Evolutionary conservation across 2,113 vertebrate species (phyloP).

Genomic region (Salvelinus sp.): DNA sequence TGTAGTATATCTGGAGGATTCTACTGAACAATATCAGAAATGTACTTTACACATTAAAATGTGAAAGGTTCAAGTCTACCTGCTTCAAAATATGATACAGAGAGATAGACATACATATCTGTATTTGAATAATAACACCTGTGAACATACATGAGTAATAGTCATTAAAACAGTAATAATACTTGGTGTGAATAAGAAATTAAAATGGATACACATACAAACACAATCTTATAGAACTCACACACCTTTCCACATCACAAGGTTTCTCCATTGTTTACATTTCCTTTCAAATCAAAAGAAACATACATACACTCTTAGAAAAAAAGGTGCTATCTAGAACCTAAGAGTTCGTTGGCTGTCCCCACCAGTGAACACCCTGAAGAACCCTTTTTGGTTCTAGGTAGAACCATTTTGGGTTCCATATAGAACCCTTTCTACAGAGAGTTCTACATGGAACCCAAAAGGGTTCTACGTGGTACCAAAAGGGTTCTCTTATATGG

Average conservation of each 20-base stretch:
- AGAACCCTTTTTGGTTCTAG: too few species aligned
- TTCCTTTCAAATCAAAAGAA: slow-evolving; percentile 13
- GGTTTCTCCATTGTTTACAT: background rate
- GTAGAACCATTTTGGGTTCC: too few species aligned
- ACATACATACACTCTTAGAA: slow-evolving; percentile 23
- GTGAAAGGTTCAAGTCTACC: background rate
- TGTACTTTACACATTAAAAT: background rate
- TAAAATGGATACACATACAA: background rate
- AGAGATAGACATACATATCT: too few species aligned
- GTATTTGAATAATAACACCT: background rate
- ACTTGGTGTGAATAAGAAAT: background rate
- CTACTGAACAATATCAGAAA: background rate
- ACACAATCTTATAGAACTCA: background rate
- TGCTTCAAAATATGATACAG: background rate
- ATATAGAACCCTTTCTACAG: too few species aligned
- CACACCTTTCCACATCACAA: background rate
- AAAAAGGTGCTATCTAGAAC: too few species aligned
- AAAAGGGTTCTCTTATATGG: too few species aligned
- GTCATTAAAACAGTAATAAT: background rate
- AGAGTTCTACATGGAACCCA: too few species aligned
- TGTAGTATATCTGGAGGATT: background rate
- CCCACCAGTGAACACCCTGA: too few species aligned
- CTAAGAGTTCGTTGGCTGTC: too few species aligned
- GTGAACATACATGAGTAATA: background rate
- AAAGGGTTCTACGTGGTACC: too few species aligned